Base-by-base conservation (phyloP, 2,113 vertebrate species). In the Clarias magur region DNA sequence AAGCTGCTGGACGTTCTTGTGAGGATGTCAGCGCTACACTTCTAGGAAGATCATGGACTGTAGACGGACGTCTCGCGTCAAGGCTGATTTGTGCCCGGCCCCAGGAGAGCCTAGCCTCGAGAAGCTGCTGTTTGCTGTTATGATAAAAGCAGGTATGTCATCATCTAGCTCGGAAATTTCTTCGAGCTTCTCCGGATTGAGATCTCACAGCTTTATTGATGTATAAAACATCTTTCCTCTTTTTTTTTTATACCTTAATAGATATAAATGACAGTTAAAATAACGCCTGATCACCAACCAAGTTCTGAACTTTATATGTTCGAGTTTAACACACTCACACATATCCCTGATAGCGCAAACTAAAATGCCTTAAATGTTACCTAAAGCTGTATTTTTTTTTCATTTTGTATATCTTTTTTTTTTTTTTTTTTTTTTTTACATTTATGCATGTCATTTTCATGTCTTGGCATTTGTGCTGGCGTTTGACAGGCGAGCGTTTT, bases 61-160 rank as follows among this genome's bases (percentile, higher is more conserved):
- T n/a, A 59, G 65, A 89, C 59, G 25, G 54, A 48, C 59, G 54
- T 48, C 60, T 85, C 82, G 82, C 65, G 85, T 90, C 67, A 80
- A 59, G 19, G 59, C 81, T 76, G 87, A 84, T 82, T 86, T 76
- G 11, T 72, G 82, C 60, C 70, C 59, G 5, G 53, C 60, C 89
- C 76, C 84, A 67, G 82, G 89, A 88, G 84, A 90, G 75, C 86
- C 57, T 25, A 65, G 90, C 91, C 92, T 91, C 89, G 91, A 89
- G 84, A 90, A 92, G 88, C 92, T 94, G 93, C 91, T 93, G 86
- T 92, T 93, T 90, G 84, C 93, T 93, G 91, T 92, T 90, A 91
- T 91, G 92, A 95, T 88, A 87, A 95, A 90, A 90, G 93, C 88
- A 92, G 91, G 92, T 91, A 86, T 94, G 94, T 94, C 90, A 88